Conservation (phyloP, 2,888 invertebrate genomes). For the Trichopoda pennipes region DNA sequence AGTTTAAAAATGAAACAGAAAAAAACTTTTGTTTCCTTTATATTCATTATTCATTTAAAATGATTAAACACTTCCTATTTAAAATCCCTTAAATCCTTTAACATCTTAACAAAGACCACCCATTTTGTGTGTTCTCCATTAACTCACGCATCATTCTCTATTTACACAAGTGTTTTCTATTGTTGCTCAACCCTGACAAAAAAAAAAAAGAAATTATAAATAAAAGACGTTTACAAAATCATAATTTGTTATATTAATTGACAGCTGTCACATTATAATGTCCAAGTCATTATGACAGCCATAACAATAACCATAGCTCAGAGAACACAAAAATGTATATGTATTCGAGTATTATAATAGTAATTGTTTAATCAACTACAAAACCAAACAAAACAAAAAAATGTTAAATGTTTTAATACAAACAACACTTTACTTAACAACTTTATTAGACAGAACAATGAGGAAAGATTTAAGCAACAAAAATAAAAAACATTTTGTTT, state of each 20-base stretch:
- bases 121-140: conserved; percentile 9
- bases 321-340: conserved; percentile 17
- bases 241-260: conserved; percentile 67
- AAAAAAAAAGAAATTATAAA: no score
- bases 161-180: conserved; percentile 29
- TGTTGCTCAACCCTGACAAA: background rate
- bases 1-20: no score
- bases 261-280: conserved; percentile 67
- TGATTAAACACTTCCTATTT: no score
- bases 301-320: conserved; percentile 17
- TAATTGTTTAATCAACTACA: conserved; percentile 59
- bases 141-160: background rate
- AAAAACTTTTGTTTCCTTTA: background rate
- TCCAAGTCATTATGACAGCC: conserved; percentile 56
- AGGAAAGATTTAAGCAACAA: background rate
- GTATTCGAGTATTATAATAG: conserved; percentile 20
- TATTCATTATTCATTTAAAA: background rate
- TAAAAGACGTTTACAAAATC: conserved; percentile 28
- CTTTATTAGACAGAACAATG: conserved; percentile 2
- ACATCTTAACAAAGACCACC: conserved; percentile 40
- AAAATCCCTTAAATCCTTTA: background rate
- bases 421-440: conserved; percentile 13
- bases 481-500: background rate
- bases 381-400: conserved; percentile 17
- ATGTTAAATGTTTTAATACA: conserved; percentile 21